Conservation (phyloP, 2,113 vertebrate species). For the Trochalopteron elliotii region DNA sequence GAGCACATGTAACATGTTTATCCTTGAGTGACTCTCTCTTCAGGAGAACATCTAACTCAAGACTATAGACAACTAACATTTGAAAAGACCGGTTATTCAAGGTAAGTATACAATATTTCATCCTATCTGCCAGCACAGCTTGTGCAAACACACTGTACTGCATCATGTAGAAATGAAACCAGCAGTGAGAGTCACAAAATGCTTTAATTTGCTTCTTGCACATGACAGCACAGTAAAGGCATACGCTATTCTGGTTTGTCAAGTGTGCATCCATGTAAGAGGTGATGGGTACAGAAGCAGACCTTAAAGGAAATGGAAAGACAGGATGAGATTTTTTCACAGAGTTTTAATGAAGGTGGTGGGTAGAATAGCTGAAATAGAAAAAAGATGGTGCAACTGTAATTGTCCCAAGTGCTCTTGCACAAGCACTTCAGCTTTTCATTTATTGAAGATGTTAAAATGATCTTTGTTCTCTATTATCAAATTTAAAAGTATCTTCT, state of each 20-base stretch:
- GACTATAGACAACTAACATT: not conserved
- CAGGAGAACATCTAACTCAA: not conserved
- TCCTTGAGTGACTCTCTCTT: not conserved
- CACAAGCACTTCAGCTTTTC: not conserved
- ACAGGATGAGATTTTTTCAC: not conserved
- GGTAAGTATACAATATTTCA: not conserved
- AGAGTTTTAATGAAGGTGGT: not conserved
- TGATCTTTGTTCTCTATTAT: not conserved
- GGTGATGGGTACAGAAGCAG: not conserved
- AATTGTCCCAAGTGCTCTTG: not conserved
- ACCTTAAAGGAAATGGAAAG: not conserved
- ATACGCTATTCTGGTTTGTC: not conserved
- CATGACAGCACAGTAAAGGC: not conserved
- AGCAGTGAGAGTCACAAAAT: not conserved
- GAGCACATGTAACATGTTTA: not conserved
- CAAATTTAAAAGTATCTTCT: not conserved
- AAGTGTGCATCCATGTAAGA: not conserved
- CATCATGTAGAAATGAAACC: not conserved
- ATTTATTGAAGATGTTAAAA: not conserved
- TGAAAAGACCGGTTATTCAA: not conserved
- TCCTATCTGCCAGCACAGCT: constrained; percentile 6
- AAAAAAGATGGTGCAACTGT: not conserved
- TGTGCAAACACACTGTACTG: not conserved
- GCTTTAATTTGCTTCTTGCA: not conserved
- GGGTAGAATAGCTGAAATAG: not conserved